phyloP scores from a whole-genome alignment of 2,113 vertebrate species.

The Gadus macrocephalus region DNA sequence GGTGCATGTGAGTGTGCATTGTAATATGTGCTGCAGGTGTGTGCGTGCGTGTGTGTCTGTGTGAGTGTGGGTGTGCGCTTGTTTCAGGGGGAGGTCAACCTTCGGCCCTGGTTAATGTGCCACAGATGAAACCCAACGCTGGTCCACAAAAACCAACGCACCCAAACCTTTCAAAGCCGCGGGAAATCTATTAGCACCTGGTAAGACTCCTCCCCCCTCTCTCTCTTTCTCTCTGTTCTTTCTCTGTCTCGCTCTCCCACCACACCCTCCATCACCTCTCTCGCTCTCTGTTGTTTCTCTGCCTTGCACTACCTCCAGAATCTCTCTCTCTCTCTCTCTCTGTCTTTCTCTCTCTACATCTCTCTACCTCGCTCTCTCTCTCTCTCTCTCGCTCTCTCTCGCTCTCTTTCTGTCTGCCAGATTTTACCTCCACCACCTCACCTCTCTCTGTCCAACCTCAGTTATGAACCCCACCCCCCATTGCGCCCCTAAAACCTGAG shows the following conservation, averaged over 20 bases:
- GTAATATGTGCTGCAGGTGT: constrained; percentile 12
- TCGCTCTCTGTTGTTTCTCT: constrained; percentile 1
- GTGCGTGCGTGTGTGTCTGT: too few species aligned
- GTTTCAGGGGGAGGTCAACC: constrained; percentile 60
- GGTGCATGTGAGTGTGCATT: constrained; percentile 31
- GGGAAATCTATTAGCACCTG: constrained; percentile 78
- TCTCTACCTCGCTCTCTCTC: constrained; percentile 14
- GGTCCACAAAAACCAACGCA: constrained; percentile 46
- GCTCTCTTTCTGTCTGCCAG: constrained; percentile 14
- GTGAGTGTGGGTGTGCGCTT: too few species aligned
- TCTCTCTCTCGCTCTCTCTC: constrained; percentile 20
- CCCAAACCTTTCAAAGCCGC: constrained; percentile 71
- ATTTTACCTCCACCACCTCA: constrained; percentile 35
- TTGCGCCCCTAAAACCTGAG: constrained; percentile 60
- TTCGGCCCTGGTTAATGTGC: constrained; percentile 70
- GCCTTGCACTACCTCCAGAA: constrained; percentile 7
- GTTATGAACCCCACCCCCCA: constrained; percentile 61
- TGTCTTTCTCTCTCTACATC: constrained; percentile 27
- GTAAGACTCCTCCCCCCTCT: constrained; percentile 45
- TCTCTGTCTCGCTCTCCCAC: constrained; percentile 26
- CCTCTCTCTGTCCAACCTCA: constrained; percentile 53
- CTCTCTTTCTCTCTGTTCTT: constrained; percentile 15
- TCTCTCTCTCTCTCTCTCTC: constrained; percentile 12
- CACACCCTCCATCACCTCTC: constrained; percentile 21
- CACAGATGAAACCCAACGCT: constrained; percentile 67